Evolutionary conservation across 2,888 invertebrate species (phyloP).

Genomic region (Oconnorella tubifera): DNA sequence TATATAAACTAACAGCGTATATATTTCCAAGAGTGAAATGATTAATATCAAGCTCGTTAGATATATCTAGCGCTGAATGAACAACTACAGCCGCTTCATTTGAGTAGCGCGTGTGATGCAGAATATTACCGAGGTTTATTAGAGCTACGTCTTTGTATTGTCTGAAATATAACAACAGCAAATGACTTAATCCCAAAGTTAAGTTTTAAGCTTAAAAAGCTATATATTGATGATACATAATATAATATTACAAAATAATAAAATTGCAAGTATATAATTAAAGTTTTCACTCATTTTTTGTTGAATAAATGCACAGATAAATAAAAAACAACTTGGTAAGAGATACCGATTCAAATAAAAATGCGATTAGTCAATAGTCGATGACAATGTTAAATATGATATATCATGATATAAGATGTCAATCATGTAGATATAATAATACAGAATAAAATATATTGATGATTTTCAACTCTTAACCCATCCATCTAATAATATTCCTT

Average conservation of each 20-base stretch:
- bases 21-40: slow-evolving; percentile 70
- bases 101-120: slow-evolving; percentile 66
- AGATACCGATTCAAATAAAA: no score
- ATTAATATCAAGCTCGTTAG: slow-evolving; percentile 60
- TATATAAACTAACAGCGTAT: slow-evolving; percentile 67
- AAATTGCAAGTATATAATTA: no score
- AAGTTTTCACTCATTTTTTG: no score
- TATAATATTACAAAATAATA: not conserved
- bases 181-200: not conserved
- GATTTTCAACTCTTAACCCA: no score
- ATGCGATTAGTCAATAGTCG: no score
- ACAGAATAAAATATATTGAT: no score
- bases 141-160: slow-evolving; percentile 70
- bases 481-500: no score
- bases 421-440: no score
- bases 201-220: not conserved
- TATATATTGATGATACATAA: not conserved
- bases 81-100: slow-evolving; percentile 72
- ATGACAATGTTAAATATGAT: no score
- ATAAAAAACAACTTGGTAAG: no score
- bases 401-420: no score
- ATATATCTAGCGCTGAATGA: slow-evolving; percentile 70
- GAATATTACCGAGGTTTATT: slow-evolving; percentile 69
- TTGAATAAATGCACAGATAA: no score
- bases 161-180: slow-evolving; percentile 61